These are phyloP conservation scores for Bryconaethiops microstoma DNA, from an alignment of 2,797 vertebrate genomes.

Conservation along the genomic window DNA sequence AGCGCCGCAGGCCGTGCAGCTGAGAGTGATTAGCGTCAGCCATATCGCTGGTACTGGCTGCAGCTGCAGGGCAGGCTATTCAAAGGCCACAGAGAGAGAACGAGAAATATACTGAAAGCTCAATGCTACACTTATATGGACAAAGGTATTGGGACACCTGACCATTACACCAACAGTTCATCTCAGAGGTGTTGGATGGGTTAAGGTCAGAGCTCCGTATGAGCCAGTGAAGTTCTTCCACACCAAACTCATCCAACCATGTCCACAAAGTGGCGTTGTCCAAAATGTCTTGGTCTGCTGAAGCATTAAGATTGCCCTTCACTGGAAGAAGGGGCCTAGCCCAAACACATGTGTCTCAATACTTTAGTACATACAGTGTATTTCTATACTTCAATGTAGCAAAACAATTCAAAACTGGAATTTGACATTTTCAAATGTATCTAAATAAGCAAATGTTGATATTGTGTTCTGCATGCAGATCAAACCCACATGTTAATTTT, in stretches of 20 bases:
- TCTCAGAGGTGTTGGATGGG: too few relatives aligned
- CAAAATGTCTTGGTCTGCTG: too few relatives aligned
- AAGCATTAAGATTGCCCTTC: too few relatives aligned
- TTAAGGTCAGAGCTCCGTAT: too few relatives aligned
- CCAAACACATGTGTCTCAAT: too few relatives aligned
- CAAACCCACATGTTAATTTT: neutral
- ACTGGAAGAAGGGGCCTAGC: too few relatives aligned
- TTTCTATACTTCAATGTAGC: neutral
- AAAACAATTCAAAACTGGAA: neutral
- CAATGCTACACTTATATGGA: neutral
- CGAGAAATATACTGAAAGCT: neutral
- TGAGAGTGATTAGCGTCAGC: conserved; percentile 58
- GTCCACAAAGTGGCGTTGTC: too few relatives aligned
- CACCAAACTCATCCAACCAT: too few relatives aligned
- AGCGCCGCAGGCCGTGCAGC: conserved; percentile 50
- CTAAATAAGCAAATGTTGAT: neutral
- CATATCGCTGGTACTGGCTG: conserved; percentile 38
- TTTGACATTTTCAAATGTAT: neutral
- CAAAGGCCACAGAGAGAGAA: neutral
- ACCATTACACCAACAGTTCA: too few relatives aligned
- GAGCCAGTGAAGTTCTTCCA: too few relatives aligned
- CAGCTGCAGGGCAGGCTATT: conserved; percentile 8
- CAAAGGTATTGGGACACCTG: too few relatives aligned
- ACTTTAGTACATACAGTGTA: too few relatives aligned
- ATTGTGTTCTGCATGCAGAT: neutral